Percentiles rank a stretch among this genome's conserved stretches.
phyloP scores from a whole-genome alignment of 2,888 invertebrate species.

The Galeopsomyia nigrocyanea region DNA sequence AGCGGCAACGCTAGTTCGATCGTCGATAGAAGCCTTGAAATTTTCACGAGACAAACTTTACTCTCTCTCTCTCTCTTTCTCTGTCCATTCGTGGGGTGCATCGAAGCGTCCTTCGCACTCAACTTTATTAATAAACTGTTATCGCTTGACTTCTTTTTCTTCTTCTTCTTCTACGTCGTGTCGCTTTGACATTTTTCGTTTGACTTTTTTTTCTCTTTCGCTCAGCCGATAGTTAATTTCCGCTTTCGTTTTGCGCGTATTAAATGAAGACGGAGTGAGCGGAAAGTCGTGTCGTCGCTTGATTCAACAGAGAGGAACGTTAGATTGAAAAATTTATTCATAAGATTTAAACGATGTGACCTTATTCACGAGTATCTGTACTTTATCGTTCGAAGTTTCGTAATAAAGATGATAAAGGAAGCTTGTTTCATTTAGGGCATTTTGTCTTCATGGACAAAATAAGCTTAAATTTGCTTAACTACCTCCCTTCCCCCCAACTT shows the following conservation, averaged over 20 bases:
- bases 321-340: conserved; percentile 24
- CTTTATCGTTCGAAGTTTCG: too few relatives aligned
- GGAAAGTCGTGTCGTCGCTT: not conserved
- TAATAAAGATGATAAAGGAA: too few relatives aligned
- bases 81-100: not conserved
- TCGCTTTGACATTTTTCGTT: conserved; percentile 20
- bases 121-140: conserved; percentile 39
- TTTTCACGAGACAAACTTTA: conserved; percentile 31
- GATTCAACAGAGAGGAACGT: not conserved
- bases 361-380: too few relatives aligned
- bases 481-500: too few relatives aligned
- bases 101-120: conserved; percentile 6
- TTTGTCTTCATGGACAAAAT: too few relatives aligned
- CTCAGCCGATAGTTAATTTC: conserved; percentile 18
- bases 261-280: not conserved
- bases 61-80: not conserved
- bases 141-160: not conserved
- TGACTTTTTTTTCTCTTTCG: not conserved
- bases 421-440: too few relatives aligned
- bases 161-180: not conserved
- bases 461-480: too few relatives aligned
- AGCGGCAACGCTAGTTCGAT: too few relatives aligned
- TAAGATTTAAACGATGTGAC: not conserved
- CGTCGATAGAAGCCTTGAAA: conserved; percentile 3
- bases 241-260: not conserved